A percentile compares a stretch with the other conserved stretches of the same genome.
These are phyloP conservation scores for Scaeva pyrastri DNA, from an alignment of 2,888 invertebrate genomes.

Conservation along the genomic window DNA sequence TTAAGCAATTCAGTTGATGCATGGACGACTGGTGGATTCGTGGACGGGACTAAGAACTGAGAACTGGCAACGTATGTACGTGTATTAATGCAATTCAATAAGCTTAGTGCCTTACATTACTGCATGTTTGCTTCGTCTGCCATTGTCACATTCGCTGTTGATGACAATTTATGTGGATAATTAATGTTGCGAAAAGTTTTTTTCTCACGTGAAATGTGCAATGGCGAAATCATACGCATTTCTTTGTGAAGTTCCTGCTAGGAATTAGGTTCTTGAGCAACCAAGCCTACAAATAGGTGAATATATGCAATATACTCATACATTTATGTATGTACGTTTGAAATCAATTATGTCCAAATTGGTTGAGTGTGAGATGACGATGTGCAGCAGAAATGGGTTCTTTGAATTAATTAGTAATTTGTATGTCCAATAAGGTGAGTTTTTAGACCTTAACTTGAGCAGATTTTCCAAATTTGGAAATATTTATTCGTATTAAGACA, in stretches of 20 bases:
- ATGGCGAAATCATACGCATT: slow-evolving; percentile 49
- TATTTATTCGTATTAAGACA: slow-evolving; percentile 32
- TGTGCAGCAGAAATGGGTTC: slow-evolving; percentile 60
- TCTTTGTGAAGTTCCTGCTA: slow-evolving; percentile 7
- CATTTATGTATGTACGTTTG: neutral
- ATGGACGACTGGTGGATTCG: neutral
- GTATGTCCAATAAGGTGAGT: slow-evolving; percentile 6
- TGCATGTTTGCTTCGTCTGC: slow-evolving; percentile 38
- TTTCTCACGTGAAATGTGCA: slow-evolving; percentile 50
- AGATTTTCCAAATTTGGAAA: slow-evolving; percentile 57
- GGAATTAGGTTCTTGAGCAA: slow-evolving; percentile 24
- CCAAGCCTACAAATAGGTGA: neutral
- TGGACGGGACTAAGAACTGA: neutral
- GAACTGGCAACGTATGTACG: neutral
- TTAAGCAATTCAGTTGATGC: slow-evolving; percentile 66
- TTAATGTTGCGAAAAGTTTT: slow-evolving; percentile 56
- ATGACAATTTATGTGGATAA: slow-evolving; percentile 66
- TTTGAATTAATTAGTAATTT: slow-evolving; percentile 55
- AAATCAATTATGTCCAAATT: slow-evolving; percentile 56
- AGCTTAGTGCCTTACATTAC: slow-evolving; percentile 18
- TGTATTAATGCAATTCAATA: slow-evolving; percentile 2
- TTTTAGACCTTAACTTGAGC: slow-evolving; percentile 12
- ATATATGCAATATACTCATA: neutral
- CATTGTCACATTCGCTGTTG: slow-evolving; percentile 31
- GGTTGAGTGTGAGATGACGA: slow-evolving; percentile 69